Conservation (phyloP, 2,113 vertebrate genomes). For the Illadopsis cleaveri region DNA sequence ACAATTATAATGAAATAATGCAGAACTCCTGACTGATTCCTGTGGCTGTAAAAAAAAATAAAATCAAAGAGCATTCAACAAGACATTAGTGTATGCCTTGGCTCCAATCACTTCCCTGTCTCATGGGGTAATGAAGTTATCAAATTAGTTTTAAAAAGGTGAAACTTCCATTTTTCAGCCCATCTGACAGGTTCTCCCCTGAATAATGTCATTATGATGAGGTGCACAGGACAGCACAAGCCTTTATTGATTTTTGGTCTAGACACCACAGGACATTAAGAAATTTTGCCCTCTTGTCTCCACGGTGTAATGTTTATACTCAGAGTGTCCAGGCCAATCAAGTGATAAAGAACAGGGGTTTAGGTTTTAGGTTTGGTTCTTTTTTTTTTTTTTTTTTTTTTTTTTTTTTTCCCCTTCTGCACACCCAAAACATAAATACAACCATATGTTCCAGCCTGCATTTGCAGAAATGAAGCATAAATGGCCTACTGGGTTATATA, state of each 20-base stretch:
- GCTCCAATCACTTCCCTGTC: constrained; percentile 31
- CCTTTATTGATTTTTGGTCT: constrained; percentile 58
- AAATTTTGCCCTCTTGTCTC: constrained; percentile 18
- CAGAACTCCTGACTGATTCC: constrained; percentile 54
- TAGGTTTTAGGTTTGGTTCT: not conserved
- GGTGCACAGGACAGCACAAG: not conserved
- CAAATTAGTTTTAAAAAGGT: constrained; percentile 68
- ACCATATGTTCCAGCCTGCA: not conserved
- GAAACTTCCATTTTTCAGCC: constrained; percentile 48
- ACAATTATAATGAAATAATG: constrained; percentile 60
- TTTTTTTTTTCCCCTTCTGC: not conserved
- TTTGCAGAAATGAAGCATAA: constrained; percentile 37
- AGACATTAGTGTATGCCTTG: constrained; percentile 38
- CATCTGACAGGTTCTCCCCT: constrained; percentile 19
- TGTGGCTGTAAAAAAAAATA: constrained; percentile 23
- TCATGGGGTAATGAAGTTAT: constrained; percentile 60
- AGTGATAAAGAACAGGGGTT: constrained; percentile 8
- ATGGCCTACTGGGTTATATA: constrained; percentile 41
- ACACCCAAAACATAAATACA: constrained; percentile 36
- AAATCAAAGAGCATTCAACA: constrained; percentile 56
- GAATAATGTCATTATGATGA: constrained; percentile 45
- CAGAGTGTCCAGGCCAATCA: constrained; percentile 16
- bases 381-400: not conserved
- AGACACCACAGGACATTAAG: constrained; percentile 43
- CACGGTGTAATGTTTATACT: constrained; percentile 21